Percentiles rank a stretch among this genome's conserved stretches.
These are phyloP conservation scores for Cinara cedri DNA, from an alignment of 2,888 invertebrate genomes.

Conservation along the genomic window DNA sequence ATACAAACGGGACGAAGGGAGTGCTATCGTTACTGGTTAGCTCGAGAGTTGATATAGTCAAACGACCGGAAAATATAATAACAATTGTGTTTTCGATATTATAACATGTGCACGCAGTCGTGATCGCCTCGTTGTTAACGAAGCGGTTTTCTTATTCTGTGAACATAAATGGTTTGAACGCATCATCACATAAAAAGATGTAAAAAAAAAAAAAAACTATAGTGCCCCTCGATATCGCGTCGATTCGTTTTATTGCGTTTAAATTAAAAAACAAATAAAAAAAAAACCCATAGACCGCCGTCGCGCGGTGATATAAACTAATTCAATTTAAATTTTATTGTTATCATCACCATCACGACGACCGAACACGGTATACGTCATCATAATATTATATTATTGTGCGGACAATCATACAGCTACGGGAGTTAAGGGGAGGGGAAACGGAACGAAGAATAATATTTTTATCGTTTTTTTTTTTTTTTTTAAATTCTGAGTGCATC, in stretches of 20 bases:
- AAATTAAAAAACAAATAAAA: constrained; percentile 39
- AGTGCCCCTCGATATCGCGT: constrained; percentile 38
- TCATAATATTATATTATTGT: neutral
- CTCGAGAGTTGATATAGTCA: neutral
- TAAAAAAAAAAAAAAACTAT: too few species aligned
- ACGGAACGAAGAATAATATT: too few species aligned
- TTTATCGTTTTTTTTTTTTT: too few species aligned
- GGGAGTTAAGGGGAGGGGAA: too few species aligned
- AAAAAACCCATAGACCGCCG: neutral
- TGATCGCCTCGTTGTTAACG: neutral
- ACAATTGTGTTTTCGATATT: constrained; percentile 46
- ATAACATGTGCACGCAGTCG: constrained; percentile 1
- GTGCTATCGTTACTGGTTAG: too few species aligned
- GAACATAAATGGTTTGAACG: neutral
- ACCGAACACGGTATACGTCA: constrained; percentile 4
- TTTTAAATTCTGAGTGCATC: too few species aligned
- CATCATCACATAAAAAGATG: constrained; percentile 27
- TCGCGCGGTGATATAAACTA: constrained; percentile 25
- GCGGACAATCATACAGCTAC: too few species aligned
- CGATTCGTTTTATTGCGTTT: constrained; percentile 46
- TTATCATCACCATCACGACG: constrained; percentile 28
- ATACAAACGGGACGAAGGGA: too few species aligned
- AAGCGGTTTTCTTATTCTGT: constrained; percentile 10
- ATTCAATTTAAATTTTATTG: constrained; percentile 55
- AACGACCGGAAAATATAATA: neutral